A percentile compares a stretch with the other conserved stretches of the same genome.
Conservation (phyloP, 2,888 invertebrate genomes). For the Iselma pallidipennis region DNA sequence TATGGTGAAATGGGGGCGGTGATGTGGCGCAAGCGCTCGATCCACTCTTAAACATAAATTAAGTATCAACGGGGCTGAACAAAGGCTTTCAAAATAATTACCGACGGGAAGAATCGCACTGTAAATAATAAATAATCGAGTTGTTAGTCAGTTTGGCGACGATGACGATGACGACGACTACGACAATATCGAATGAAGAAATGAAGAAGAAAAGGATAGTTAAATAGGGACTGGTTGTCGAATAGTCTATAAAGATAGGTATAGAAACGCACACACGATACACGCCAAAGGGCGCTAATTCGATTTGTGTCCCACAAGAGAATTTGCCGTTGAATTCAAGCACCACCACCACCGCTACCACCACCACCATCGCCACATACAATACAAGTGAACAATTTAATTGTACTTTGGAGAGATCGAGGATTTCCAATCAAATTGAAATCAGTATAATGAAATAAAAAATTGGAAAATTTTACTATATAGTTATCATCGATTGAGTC, state of each 20-base stretch:
- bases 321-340: neutral
- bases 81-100: constrained; percentile 51
- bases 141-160: constrained; percentile 48
- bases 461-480: neutral
- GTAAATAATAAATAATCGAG: constrained; percentile 49
- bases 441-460: neutral
- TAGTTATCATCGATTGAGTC: neutral
- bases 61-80: constrained; percentile 44
- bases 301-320: constrained; percentile 33
- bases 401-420: neutral
- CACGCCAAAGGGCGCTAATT: constrained; percentile 39
- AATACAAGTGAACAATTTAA: neutral
- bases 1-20: neutral
- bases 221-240: neutral
- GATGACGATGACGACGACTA: constrained; percentile 26
- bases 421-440: neutral
- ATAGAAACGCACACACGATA: constrained; percentile 14
- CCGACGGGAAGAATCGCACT: constrained; percentile 43
- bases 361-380: neutral
- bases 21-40: constrained; percentile 12
- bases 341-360: constrained; percentile 1
- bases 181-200: constrained; percentile 5
- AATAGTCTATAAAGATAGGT: neutral
- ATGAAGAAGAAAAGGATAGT: constrained; percentile 6
- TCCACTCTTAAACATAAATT: constrained; percentile 38